Base-by-base conservation (phyloP, 2,113 vertebrate species). In the Guaruba guarouba region DNA sequence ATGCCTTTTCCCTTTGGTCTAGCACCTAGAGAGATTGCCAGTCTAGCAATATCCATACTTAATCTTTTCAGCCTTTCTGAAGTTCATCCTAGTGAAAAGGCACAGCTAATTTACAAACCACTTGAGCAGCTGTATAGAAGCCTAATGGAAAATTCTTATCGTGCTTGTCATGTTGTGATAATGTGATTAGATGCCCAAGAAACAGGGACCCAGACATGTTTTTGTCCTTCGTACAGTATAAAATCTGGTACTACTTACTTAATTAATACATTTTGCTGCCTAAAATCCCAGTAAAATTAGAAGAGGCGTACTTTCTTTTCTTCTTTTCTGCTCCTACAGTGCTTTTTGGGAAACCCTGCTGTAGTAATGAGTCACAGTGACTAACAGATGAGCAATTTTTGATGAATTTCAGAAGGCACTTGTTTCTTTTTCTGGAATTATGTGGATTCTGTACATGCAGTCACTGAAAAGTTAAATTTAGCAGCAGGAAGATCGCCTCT, bases 281-380 rank as follows among this genome's bases (percentile, higher is more conserved):
- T 57, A 55, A 95, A 91, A 77, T 4, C 3, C 14, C 13, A 39
- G 2, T 64, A 28, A 75, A 16, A 37, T 54, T 41, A 54, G 31
- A 33, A 77, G 49, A 70, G 17, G 10, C 33, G 2, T 63, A 5
- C 5, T 35, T 68, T 44, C 4, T 76, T 73, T 41, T 33, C 10
- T 22, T 6, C 2, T 59, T 59, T 59, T 16, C 5, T 7, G 1
- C 22, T 93, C 10, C 17, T 54, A 6, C 0, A 1, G 63, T 28
- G 20, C 1, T 55, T 92, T 92, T 86, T 86, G 90, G 90, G 86
- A 92, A 94, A 86, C 29, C 61, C 44, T 88, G 22, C 27, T 90
- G 15, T 61, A 71, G 55, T 59, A 83, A 54, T 78, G 55, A 90
- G 61, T 92, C 69, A 84, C 27, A 24, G 62, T 92, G 54, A 96